Base-by-base conservation (phyloP, 2,888 invertebrate genomes). In the Lymantria dispar region DNA sequence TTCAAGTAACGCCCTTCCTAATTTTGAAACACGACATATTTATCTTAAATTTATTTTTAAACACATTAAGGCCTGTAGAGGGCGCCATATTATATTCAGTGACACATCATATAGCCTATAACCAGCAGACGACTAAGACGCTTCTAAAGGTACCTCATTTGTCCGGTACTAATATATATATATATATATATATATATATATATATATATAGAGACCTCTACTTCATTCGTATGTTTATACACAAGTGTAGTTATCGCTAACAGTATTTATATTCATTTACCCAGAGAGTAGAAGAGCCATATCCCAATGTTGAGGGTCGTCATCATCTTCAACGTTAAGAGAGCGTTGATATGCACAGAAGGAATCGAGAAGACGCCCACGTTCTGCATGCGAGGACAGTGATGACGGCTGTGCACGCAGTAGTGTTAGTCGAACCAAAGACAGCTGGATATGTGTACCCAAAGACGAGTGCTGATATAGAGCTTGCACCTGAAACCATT, bases 251-350 rank as follows among this genome's bases (percentile, higher is more conserved):
- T 50, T 49, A 51, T 43, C 45, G 33, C 10, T 33, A 33, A 10
- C 2, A 33, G 43, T 40, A 47, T 48, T 48, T 45, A 29, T 51
- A 12, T 53, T 48, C 62, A 62, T 59, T 80, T 87, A 94, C 92
- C 96, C 96, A 14, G 96, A 96, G 39, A 96, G 87, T 52, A 96
- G 94, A 7, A 96, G 82, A 0, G 94, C 96, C 93, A 96, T 94
- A 73, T 96, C 96, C 96, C 96, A 96, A 74, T 96, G 96, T 47
- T 93, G 91, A 0, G 95, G 94, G 75, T 95, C 91, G 0, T 91
- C 87, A 64, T 96, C 96, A 13, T 91, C 92, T n/a, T 85, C 79
- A 0, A 94, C 93, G 80, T 96, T 96, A 11, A 94, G 85, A 9
- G 85, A 87, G 37, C 92, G 90, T 62, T 95, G 94, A 78, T 95